Evolutionary conservation across 1,140 invertebrate genomes (phyloP).

Genomic region (Zaprionus taronus): DNA sequence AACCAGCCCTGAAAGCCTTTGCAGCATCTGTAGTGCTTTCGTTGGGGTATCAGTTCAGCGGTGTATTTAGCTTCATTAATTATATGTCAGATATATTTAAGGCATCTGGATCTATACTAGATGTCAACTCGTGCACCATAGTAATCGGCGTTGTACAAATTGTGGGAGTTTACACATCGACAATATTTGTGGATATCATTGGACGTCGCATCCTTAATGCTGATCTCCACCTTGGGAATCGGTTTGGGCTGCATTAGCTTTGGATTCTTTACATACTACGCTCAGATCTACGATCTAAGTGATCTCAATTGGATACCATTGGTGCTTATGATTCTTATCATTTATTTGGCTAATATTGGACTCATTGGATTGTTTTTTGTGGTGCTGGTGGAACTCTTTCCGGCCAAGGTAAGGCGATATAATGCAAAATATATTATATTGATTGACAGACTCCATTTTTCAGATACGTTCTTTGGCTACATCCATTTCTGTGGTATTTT

Average conservation of each 20-base stretch:
- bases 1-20: conserved; percentile 58
- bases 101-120: conserved; percentile 86
- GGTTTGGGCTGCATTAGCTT: conserved; percentile 67
- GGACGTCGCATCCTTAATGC: conserved; percentile 77
- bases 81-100: conserved; percentile 88
- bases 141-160: conserved; percentile 87
- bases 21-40: conserved; percentile 53
- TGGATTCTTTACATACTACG: conserved; percentile 66
- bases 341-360: conserved; percentile 72
- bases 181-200: conserved; percentile 75
- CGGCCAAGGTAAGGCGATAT: conserved; percentile 65
- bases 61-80: conserved; percentile 86
- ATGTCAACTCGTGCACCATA: conserved; percentile 88
- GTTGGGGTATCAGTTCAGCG: conserved; percentile 85
- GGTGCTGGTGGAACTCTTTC: conserved; percentile 73
- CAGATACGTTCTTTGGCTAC: conserved; percentile 70
- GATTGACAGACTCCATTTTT: neutral
- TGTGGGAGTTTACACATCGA: conserved; percentile 67
- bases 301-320: conserved; percentile 74
- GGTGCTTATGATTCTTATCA: conserved; percentile 58
- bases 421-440: neutral
- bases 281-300: conserved; percentile 41
- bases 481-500: conserved; percentile 64
- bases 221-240: conserved; percentile 76
- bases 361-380: conserved; percentile 74